phyloP scores from a whole-genome alignment of 1,140 invertebrate species.

The Ostrea edulis region DNA sequence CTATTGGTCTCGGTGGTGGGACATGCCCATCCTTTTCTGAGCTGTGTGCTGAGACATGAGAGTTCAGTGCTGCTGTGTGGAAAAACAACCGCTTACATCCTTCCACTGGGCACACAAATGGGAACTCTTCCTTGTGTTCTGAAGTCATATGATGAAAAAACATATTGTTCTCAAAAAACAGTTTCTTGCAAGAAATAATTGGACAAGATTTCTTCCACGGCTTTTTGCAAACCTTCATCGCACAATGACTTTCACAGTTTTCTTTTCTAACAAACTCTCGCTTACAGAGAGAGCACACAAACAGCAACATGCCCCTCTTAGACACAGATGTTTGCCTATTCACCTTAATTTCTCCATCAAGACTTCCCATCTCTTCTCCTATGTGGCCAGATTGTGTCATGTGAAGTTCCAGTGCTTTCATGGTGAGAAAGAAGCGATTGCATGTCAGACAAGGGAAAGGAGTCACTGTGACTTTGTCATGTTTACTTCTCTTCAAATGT shows the following conservation, averaged over 20 bases:
- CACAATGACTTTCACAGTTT: constrained; percentile 16
- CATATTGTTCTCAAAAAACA: constrained; percentile 34
- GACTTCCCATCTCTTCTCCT: background rate
- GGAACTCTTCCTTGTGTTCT: constrained; percentile 3
- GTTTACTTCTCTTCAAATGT: constrained; percentile 19
- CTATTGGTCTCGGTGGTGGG: constrained; percentile 7
- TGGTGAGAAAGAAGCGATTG: background rate
- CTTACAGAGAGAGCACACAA: constrained; percentile 12
- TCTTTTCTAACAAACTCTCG: constrained; percentile 17
- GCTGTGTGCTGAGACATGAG: background rate
- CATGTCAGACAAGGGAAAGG: background rate
- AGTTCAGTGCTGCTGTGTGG: constrained; percentile 20
- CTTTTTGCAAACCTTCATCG: constrained; percentile 26
- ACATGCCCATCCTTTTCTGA: constrained; percentile 5
- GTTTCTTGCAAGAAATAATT: constrained; percentile 12
- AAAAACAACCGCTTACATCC: constrained; percentile 24
- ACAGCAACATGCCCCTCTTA: background rate
- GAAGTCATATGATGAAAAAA: constrained; percentile 12
- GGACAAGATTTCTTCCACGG: constrained; percentile 31
- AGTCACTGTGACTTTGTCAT: background rate
- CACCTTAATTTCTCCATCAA: constrained; percentile 13
- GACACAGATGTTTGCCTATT: constrained; percentile 17
- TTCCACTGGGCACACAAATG: constrained; percentile 5
- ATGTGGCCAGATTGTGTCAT: constrained; percentile 25
- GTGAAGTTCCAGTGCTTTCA: constrained; percentile 23